phyloP scores from a whole-genome alignment of 2,113 vertebrate species.

The Dolichotis patagonum region DNA sequence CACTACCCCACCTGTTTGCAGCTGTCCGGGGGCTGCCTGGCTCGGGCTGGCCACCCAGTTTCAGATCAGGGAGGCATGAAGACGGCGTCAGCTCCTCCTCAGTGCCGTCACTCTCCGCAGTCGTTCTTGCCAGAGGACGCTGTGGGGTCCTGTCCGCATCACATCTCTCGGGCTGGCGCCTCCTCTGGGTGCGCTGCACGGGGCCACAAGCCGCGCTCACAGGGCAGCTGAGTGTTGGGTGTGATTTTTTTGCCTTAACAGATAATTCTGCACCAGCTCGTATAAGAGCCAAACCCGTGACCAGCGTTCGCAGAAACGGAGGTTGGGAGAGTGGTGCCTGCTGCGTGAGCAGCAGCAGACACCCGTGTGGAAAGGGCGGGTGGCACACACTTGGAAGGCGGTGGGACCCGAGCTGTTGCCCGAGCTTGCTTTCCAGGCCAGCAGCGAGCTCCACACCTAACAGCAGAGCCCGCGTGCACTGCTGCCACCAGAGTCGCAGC shows the following conservation, averaged over 20 bases:
- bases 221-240: background rate
- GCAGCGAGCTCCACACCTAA: background rate
- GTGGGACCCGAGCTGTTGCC: background rate
- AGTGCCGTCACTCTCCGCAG: background rate
- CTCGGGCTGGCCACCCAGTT: background rate
- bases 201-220: no score
- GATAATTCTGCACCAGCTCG: background rate
- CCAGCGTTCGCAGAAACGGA: background rate
- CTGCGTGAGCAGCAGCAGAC: background rate
- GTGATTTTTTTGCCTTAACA: background rate
- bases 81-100: background rate
- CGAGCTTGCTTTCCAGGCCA: background rate
- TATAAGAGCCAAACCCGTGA: background rate
- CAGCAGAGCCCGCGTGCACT: no score
- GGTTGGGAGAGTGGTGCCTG: background rate
- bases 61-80: background rate
- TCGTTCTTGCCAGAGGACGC: background rate
- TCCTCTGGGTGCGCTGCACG: background rate
- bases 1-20: fast-evolving
- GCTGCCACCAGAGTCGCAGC: no score
- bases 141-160: background rate
- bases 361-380: background rate
- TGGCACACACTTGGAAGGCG: background rate
- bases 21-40: background rate
- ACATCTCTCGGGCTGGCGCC: background rate